Evolutionary conservation across 23 tunicate species (phyloP), one percentile per base, ranked within the genome.

Genomic region (Styela plicata): DNA sequence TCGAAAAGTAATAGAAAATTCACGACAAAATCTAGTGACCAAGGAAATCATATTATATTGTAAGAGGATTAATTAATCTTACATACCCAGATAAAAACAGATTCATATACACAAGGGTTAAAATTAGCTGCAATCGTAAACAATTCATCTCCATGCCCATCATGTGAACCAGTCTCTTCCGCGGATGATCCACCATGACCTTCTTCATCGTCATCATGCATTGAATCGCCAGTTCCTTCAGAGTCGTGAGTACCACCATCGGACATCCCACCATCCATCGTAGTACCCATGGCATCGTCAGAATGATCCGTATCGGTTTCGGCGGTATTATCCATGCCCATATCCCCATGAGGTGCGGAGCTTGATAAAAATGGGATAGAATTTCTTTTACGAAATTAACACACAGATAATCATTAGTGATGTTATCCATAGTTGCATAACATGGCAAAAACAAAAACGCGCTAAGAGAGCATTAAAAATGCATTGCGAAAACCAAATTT

Each of bases 101-200:
- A 86, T 24, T 67, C 75, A 52, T 80, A 86, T 21, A 63, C 73
- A 31, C 89, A 86, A 22, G 89, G 89, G 69, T 86, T 83, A 52
- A 86, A 86, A 22, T 61, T 70, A 19, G 89, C 83, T 16, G 64
- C 73, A 22, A 84, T 83, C 24, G 63, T 64, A 73, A 83, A 74
- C 34, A 24, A 7, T 27, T 66, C 70, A 27, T 66, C 70, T 24
- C 70, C 70, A 24, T 57, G 34, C 57, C 79, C 62, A 7, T 70
- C 24, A 53, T 80, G 84, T 26, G 66, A 63, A 27, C 64, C 22
- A 2, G 29, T 32, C 1, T 24, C 78, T 30, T 52, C 33, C 34
- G 76, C 78, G 19, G 57, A 66, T 13, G 57, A 44, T 67, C 31
- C 71, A 22, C 22, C 71, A 67, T 67, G 71, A 67, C 22, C 71